phyloP scores from a whole-genome alignment of 1,140 invertebrate species.

The Procambarus virginalis region DNA sequence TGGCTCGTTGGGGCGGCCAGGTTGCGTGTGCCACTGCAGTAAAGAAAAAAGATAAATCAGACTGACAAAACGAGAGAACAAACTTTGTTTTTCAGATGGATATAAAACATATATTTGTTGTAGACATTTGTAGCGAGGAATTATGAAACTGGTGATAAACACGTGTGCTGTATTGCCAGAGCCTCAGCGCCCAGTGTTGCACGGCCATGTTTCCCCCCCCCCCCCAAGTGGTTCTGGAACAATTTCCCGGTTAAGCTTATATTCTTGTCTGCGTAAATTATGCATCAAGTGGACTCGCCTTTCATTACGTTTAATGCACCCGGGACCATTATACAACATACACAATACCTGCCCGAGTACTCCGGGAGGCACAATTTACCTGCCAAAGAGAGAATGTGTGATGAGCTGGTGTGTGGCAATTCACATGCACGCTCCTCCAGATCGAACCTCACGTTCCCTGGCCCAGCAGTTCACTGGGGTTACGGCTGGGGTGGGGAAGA shows the following conservation, averaged over 20 bases:
- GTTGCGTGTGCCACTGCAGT: background rate
- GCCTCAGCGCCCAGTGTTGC: too few species aligned
- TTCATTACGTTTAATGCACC: background rate
- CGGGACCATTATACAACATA: background rate
- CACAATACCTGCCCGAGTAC: background rate
- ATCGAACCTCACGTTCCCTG: background rate
- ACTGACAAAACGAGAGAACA: background rate
- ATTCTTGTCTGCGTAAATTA: background rate
- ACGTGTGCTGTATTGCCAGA: too few species aligned
- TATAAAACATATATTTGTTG: background rate
- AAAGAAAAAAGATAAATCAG: background rate
- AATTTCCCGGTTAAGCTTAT: background rate
- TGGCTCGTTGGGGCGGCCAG: background rate
- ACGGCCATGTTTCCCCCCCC: too few species aligned
- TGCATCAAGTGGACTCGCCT: background rate
- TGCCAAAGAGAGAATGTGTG: background rate
- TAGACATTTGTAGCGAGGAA: background rate
- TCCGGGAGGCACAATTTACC: background rate
- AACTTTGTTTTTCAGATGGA: background rate
- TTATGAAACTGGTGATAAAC: background rate
- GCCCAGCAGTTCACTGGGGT: background rate
- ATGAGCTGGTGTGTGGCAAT: constrained; percentile 24
- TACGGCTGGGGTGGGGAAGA: background rate
- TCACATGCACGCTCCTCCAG: background rate
- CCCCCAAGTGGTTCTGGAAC: background rate